Evolutionary conservation across 1,140 invertebrate genomes (phyloP), one percentile per base, ranked within the genome.

Genomic region (Cydia splendana): DNA sequence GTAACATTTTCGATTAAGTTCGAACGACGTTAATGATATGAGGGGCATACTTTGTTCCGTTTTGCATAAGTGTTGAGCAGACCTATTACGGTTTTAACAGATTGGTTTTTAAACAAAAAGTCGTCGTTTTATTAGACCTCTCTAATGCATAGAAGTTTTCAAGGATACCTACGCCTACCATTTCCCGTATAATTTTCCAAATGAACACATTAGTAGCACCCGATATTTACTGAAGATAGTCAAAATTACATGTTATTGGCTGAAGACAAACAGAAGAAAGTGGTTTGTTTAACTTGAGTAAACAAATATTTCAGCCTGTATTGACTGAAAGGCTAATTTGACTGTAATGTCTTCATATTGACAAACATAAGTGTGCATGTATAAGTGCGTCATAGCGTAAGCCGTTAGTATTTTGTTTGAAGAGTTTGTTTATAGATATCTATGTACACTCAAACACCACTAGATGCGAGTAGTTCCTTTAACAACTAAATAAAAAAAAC

Each of bases 21-120:
- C 75, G 69, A 80, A 83, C 80, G 76, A 85, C 83, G 88, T 90
- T 89, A 87, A 88, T 89, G 84, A 92, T 88, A 90, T 86, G 85
- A 88, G 85, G 85, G 88, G 81, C 80, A 82, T 80, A 86, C 78
- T 90, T 88, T 85, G 85, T 88, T 85, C 82, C 83, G 85, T 89
- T 92, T 90, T 90, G 88, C 88, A 91, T 91, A 74, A 74, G 73
- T 20, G 65, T 51, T 67, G 76, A 30, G 75, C 24, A 75, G 42
- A 77, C 79, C 76, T 80, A 76, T 77, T 76, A 77, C 69, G 51
- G 75, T 77, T 80, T 75, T 77, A 79, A 77, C 45, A 76, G 69
- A 75, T 76, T 71, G 67, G 67, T 71, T 71, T 71, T 38, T 38
- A 30, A 38, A 71, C 34, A 38, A 71, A 71, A 38, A 38, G 7